Base-by-base conservation (phyloP, 2,888 invertebrate species). In the Polymixis lichenea region DNA sequence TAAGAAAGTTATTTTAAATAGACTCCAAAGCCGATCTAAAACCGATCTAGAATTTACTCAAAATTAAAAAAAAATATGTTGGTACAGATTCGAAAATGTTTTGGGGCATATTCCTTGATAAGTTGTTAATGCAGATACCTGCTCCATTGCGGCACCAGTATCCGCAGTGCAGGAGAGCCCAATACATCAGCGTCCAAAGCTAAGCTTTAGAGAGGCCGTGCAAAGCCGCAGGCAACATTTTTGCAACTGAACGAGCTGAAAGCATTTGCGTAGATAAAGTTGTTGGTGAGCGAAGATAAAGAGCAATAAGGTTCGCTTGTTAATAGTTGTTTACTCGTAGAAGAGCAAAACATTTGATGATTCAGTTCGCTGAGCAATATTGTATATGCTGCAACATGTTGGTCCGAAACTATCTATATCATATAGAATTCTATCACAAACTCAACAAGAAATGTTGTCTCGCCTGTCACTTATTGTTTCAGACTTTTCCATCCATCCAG, bases 151-250 rank as follows among this genome's bases (percentile, higher is more conserved):
- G 75, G 81, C 70, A 85, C 68, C 77, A 55, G 78, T 72, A 87
- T 85, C 88, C 61, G 87, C 87, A 87, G 65, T 87, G 87, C 87
- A 85, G 88, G 58, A 77, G 62, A 80, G 62, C 56, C 62, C 72
- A 75, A 75, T 71, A 83, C 66, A 65, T 25, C 60, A 78, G 11
- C 62, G 73, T 80, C 68, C 68, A 78, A 75, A 82, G 69, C 66
- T 78, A 74, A 73, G 62, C 66, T 68, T 65, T 62, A 49, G 28
- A 75, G 69, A 32, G 62, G 58, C 74, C 62, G 66, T 68, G 46
- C 65, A 79, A 75, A 68, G 78, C 78, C 46, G 65, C 58, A 58
- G 66, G 75, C 74, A 81, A 69, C 73, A 75, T 86, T 84, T 86
- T 83, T 83, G 68, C 60, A 82, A 82, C 68, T 70, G 78, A 85